phyloP scores from a whole-genome alignment of 2,113 vertebrate genomes.

The Trinectes maculatus region DNA sequence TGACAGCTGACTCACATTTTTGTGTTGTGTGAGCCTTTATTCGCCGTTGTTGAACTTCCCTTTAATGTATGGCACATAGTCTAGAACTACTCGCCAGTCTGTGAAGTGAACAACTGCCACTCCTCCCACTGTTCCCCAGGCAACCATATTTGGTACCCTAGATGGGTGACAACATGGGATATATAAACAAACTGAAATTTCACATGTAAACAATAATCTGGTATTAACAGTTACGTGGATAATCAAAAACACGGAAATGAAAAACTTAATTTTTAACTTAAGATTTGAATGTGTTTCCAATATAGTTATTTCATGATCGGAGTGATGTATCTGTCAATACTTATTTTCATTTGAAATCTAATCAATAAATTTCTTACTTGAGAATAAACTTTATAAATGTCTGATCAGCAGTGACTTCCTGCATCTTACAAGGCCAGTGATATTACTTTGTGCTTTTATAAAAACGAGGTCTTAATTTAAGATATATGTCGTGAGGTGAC shows the following conservation, averaged over 20 bases:
- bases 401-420: not conserved
- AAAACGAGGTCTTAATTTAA: too few relatives aligned
- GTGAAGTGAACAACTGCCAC: conserved; percentile 87
- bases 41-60: conserved; percentile 89
- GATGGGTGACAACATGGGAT: conserved; percentile 7
- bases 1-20: conserved; percentile 56
- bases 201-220: not conserved
- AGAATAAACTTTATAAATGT: not conserved
- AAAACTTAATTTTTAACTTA: too few relatives aligned
- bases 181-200: not conserved
- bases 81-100: conserved; percentile 92
- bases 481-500: too few relatives aligned
- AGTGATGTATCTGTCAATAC: too few relatives aligned
- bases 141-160: conserved; percentile 86
- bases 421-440: conserved; percentile 1
- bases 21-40: conserved; percentile 39
- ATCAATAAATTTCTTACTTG: too few relatives aligned
- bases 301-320: too few relatives aligned
- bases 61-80: conserved; percentile 90
- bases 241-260: too few relatives aligned
- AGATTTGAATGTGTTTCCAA: too few relatives aligned
- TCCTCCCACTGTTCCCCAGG: conserved; percentile 85
- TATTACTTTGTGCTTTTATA: not conserved
- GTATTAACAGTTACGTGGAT: not conserved
- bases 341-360: too few relatives aligned